Evolutionary conservation across 37 sponge, comb jelly and placozoan species (phyloP).

Genomic region (Bolinopsis microptera): DNA sequence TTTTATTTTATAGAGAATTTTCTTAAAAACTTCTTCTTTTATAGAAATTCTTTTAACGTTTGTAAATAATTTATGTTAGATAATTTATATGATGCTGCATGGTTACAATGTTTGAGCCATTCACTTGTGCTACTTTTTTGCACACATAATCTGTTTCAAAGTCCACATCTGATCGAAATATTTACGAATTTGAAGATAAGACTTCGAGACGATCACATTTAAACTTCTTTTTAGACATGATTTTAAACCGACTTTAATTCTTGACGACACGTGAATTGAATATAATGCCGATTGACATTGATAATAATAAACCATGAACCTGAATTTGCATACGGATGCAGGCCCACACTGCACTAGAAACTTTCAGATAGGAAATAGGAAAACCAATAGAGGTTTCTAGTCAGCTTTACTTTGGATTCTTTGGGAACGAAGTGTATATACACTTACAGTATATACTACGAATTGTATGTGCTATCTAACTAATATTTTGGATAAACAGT

Average conservation of each 20-base stretch:
- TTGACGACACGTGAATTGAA: background rate
- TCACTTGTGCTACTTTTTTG: background rate
- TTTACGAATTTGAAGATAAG: background rate
- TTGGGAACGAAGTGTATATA: too few relatives aligned
- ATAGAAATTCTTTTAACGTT: constrained; percentile 48
- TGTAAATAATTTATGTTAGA: constrained; percentile 51
- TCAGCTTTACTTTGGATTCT: too few relatives aligned
- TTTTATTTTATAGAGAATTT: background rate
- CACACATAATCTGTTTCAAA: background rate
- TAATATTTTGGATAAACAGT: background rate
- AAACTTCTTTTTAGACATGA: background rate
- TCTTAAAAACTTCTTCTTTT: background rate
- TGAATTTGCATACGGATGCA: too few relatives aligned
- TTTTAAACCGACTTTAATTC: background rate
- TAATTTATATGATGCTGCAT: constrained; percentile 45
- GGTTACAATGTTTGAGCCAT: background rate
- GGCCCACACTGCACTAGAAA: too few relatives aligned
- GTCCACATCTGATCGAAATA: background rate
- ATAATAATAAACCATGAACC: too few relatives aligned
- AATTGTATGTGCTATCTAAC: background rate
- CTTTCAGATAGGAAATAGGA: background rate
- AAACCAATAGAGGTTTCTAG: background rate
- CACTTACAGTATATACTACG: too few relatives aligned
- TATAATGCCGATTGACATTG: too few relatives aligned
- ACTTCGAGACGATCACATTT: background rate